Conservation (phyloP, 2,113 vertebrate genomes). For the Perca flavescens region DNA sequence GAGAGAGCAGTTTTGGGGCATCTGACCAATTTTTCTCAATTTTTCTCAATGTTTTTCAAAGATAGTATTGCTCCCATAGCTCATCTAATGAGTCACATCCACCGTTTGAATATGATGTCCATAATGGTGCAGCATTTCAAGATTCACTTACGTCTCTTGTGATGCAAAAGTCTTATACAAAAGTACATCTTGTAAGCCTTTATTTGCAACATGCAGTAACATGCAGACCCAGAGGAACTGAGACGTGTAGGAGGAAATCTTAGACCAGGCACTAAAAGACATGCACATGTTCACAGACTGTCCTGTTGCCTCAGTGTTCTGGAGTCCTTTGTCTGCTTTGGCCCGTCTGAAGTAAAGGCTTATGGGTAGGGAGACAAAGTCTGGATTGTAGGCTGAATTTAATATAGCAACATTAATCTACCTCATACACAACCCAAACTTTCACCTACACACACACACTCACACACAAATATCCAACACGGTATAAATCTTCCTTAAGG, state of each 20-base stretch:
- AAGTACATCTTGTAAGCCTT: neutral
- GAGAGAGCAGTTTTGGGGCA: neutral
- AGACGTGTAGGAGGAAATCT: conserved; percentile 2
- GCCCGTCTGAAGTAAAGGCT: conserved; percentile 61
- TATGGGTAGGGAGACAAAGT: conserved; percentile 58
- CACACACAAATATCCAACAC: conserved; percentile 28
- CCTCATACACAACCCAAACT: conserved; percentile 33
- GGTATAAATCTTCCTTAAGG: conserved; percentile 78
- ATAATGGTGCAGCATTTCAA: neutral
- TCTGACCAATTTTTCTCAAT: neutral
- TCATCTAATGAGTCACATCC: neutral
- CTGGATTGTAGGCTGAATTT: conserved; percentile 79
- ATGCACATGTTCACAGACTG: neutral
- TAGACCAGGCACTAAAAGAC: conserved; percentile 1
- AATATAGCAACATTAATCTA: conserved; percentile 81
- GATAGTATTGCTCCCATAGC: neutral
- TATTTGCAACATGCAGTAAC: neutral
- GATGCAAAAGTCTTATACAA: neutral
- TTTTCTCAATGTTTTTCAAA: neutral
- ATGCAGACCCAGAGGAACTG: neutral
- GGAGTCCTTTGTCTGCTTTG: conserved; percentile 66
- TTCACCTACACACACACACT: neutral
- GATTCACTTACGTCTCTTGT: neutral
- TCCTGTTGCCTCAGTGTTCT: conserved; percentile 38
- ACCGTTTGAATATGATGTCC: neutral